Evolutionary conservation across 2,113 vertebrate genomes (phyloP).

Genomic region (Loxodonta africana): DNA sequence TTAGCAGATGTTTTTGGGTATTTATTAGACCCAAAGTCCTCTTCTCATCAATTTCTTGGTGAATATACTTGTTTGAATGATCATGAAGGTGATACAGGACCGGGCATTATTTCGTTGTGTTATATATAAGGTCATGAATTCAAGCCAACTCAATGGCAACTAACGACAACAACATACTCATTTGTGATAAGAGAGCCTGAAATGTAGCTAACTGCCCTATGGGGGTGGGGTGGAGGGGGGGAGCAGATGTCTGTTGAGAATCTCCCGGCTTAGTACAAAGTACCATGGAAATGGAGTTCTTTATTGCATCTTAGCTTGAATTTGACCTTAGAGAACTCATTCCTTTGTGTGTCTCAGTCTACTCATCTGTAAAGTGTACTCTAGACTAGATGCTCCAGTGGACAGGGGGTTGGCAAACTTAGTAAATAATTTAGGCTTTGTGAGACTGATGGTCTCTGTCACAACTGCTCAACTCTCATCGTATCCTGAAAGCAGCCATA

Average conservation of each 20-base stretch:
- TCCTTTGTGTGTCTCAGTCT: neutral
- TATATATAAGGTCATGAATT: too few species aligned
- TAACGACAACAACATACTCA: too few species aligned
- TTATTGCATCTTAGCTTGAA: neutral
- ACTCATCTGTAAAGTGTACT: neutral
- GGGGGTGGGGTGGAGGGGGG: too few species aligned
- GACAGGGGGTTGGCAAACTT: neutral
- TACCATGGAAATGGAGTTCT: neutral
- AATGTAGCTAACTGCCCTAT: neutral
- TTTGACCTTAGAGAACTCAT: slow-evolving; percentile 19
- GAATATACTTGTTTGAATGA: neutral
- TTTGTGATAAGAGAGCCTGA: neutral
- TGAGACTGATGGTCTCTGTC: neutral
- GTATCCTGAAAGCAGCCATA: neutral
- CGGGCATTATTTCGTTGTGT: too few species aligned
- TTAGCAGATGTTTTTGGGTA: neutral
- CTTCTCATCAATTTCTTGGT: neutral
- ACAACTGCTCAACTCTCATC: neutral
- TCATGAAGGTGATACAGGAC: neutral
- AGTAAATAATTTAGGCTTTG: slow-evolving; percentile 17
- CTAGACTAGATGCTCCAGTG: neutral
- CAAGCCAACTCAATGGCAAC: too few species aligned
- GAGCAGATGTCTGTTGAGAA: neutral
- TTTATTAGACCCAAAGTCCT: neutral
- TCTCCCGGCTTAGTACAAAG: neutral